phyloP scores from a whole-genome alignment of 2,888 invertebrate genomes.

The Spicauda simplicius region DNA sequence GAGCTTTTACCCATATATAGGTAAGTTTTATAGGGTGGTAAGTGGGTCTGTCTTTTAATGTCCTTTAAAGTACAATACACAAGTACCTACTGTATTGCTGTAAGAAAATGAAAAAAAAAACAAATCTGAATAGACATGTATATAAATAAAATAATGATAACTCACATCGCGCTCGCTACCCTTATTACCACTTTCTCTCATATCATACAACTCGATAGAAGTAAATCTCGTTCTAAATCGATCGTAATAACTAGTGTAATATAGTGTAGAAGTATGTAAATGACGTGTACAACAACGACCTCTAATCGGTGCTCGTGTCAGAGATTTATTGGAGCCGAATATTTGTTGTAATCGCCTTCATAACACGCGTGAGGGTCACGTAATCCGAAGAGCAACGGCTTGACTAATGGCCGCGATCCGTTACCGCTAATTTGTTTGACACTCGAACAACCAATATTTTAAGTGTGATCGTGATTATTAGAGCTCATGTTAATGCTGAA shows the following conservation, averaged over 20 bases:
- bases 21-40: too few species aligned
- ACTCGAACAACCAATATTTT: constrained; percentile 15
- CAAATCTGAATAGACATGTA: too few species aligned
- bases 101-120: too few species aligned
- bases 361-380: constrained; percentile 21
- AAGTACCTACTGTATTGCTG: too few species aligned
- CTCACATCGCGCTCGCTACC: background rate
- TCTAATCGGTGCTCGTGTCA: constrained; percentile 15
- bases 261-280: constrained; percentile 16
- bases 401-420: constrained; percentile 18
- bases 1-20: too few species aligned
- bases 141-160: background rate
- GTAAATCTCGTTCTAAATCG: constrained; percentile 1
- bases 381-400: constrained; percentile 21
- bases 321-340: constrained; percentile 28
- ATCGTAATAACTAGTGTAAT: background rate
- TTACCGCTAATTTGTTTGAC: constrained; percentile 32
- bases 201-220: background rate
- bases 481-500: constrained; percentile 5
- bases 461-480: constrained; percentile 4
- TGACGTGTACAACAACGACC: constrained; percentile 4
- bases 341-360: constrained; percentile 29
- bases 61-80: too few species aligned
- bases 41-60: too few species aligned
- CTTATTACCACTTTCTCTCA: background rate